Conservation (phyloP, 2,888 invertebrate species). For the Pammene aurita region DNA sequence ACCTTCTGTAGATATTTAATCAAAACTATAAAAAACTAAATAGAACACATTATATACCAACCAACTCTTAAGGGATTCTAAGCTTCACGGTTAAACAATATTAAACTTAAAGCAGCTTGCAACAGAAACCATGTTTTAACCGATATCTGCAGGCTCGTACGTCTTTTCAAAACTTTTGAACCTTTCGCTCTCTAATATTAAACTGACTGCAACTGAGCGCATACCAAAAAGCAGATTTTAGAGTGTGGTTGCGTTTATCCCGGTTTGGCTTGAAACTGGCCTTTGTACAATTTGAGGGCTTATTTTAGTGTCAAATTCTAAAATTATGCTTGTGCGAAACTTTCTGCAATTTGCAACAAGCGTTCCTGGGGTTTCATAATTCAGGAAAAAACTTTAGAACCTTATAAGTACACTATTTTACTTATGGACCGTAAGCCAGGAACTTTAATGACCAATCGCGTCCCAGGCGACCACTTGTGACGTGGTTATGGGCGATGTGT, state of each 20-base stretch:
- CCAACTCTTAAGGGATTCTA: constrained; percentile 1
- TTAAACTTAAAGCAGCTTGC: background rate
- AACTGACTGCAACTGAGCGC: constrained; percentile 2
- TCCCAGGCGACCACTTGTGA: too few species aligned
- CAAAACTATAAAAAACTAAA: constrained; percentile 10
- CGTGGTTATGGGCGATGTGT: too few species aligned
- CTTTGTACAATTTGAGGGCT: constrained; percentile 8
- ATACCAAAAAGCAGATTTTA: constrained; percentile 12
- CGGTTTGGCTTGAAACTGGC: background rate
- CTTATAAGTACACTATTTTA: too few species aligned
- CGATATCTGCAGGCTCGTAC: background rate
- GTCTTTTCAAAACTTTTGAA: background rate
- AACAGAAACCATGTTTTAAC: background rate
- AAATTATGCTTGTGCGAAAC: background rate
- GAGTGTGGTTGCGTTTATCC: constrained; percentile 2
- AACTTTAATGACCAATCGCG: too few species aligned
- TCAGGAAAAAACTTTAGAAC: too few species aligned
- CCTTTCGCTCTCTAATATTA: background rate
- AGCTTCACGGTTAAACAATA: constrained; percentile 8
- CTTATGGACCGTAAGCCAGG: too few species aligned
- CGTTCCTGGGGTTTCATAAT: too few species aligned
- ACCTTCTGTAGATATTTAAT: background rate
- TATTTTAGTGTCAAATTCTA: background rate
- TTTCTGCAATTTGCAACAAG: background rate
- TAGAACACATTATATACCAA: constrained; percentile 7